Base-by-base conservation (phyloP, 1,140 invertebrate genomes). In the Drosophila kanapiae region DNA sequence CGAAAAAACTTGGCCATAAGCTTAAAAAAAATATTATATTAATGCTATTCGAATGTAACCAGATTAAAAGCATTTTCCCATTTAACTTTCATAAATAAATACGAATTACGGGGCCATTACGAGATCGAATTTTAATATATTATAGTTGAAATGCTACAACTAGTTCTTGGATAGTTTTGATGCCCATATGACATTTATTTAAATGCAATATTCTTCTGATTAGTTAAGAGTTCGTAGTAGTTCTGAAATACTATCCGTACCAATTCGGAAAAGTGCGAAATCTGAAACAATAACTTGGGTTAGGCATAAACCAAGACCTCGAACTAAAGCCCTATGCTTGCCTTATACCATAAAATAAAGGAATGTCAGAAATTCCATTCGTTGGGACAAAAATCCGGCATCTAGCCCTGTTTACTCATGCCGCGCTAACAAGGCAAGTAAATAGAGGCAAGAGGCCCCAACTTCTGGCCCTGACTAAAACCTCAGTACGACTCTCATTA, bases 381-480 rank as follows among this genome's bases (percentile, higher is more conserved):
- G 29, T 42, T 59, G 35, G 16, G 37, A 71, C 45, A 72, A 70
- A 65, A 42, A 70, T 18, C 42, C 38, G 53, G 53, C 31, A 38
- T 71, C 56, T 29, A 16, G 31, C 18, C 37, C 53, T 72, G 71
- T 69, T 74, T 77, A 53, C 53, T 29, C 57, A 33, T 40, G 37
- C 38, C 43, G 47, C 60, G 80, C 68, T 80, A 83, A 88, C 77
- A 87, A 88, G 84, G 64, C 64, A 72, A 54, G 84, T 75, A 82
- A 87, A 87, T 87, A 80, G 71, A 38, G 61, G 57, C 57, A 48
- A 61, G 37, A 54, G 18, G 16, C 45, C 71, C 49, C 35, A 37
- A 23, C 7, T 23, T 23, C 11, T 38, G 33, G 35, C 35, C 33
- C 6, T 33, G 16, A 16, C 51, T 13, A 23, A 63, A 68, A 51